Evolutionary conservation across 2,113 vertebrate species (phyloP).

Genomic region (rat (Rattus norvegicus)): GRCr8 NC_086023.1:63238001-63238500

Average conservation of each 20-base stretch:
- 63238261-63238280: constrained; percentile 15
- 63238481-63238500: not conserved
- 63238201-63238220: constrained; percentile 5
- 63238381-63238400: no score
- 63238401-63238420: not conserved
- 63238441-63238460: not conserved
- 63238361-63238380: no score
- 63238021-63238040: constrained; percentile 31
- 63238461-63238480: constrained; percentile 14
- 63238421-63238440: constrained; percentile 8
- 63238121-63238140: constrained; percentile 11
- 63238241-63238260: constrained; percentile 1
- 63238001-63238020: no score
- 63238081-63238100: constrained; percentile 19
- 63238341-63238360: not conserved
- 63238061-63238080: constrained; percentile 19
- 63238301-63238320: constrained; percentile 24
- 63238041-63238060: constrained; percentile 46
- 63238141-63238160: constrained; percentile 2
- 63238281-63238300: not conserved
- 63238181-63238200: not conserved
- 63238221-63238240: constrained; percentile 23
- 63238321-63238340: constrained; percentile 29
- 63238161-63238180: constrained; percentile 15
- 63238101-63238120: constrained; percentile 50